Conservation (phyloP, 2,113 vertebrate genomes). For the Parus major region DNA sequence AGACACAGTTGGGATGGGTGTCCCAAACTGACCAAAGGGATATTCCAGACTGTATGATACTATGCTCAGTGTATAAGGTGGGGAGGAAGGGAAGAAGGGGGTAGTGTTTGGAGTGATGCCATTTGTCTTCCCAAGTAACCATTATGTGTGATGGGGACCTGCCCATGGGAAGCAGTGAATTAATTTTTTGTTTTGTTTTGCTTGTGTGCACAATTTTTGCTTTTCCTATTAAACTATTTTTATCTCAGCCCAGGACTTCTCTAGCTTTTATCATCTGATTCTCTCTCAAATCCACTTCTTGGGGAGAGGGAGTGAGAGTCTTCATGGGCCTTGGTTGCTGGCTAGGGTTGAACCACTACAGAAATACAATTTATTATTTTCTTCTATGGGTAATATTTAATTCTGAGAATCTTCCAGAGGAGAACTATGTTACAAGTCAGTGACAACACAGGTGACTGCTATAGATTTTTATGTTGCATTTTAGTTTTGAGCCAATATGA, state of each 20-base stretch:
- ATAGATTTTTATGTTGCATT: background rate
- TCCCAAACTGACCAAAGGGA: background rate
- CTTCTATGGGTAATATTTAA: background rate
- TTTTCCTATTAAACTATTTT: background rate
- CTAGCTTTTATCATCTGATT: background rate
- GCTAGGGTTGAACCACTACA: background rate
- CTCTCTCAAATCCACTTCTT: background rate
- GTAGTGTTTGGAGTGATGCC: background rate
- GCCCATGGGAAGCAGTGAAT: background rate
- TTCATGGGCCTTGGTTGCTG: background rate
- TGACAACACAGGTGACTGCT: background rate
- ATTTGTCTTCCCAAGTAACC: background rate
- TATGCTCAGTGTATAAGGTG: background rate
- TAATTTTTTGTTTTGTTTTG: background rate
- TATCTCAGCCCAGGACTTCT: background rate
- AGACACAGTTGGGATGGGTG: background rate
- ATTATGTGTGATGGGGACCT: background rate
- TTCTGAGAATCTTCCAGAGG: background rate
- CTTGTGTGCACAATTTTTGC: background rate
- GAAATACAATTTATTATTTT: background rate
- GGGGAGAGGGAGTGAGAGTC: background rate
- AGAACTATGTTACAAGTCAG: background rate
- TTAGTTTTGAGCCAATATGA: background rate
- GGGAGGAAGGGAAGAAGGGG: background rate
- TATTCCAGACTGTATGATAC: background rate